phyloP scores from a whole-genome alignment of 2,888 invertebrate species.

The Himalopsyche kuldschensis region DNA sequence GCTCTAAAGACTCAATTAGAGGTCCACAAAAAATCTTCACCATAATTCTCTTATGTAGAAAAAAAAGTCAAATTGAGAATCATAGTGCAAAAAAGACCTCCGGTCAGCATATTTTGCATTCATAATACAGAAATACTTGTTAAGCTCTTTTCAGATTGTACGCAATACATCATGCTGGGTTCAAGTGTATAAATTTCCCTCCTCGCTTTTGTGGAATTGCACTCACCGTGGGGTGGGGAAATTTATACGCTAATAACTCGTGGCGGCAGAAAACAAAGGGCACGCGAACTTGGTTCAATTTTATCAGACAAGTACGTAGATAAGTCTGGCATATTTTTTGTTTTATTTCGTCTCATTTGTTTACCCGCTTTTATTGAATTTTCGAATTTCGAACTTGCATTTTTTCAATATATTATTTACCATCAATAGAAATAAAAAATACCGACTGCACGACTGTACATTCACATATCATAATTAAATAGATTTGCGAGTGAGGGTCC shows the following conservation, averaged over 20 bases:
- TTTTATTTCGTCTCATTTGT: neutral
- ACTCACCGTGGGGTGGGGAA: neutral
- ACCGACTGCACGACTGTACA: neutral
- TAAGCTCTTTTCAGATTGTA: neutral
- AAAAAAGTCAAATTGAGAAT: neutral
- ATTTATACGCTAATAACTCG: neutral
- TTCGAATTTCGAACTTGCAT: neutral
- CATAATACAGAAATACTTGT: neutral
- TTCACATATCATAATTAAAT: too few relatives aligned
- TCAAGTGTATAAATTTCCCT: neutral
- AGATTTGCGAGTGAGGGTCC: too few relatives aligned
- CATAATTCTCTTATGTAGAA: too few relatives aligned
- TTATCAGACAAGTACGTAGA: neutral
- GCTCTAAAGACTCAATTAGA: too few relatives aligned
- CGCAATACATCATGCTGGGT: neutral
- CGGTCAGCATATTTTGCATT: neutral
- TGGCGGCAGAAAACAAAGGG: neutral
- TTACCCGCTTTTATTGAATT: neutral
- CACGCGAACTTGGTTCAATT: neutral
- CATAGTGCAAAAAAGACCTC: neutral
- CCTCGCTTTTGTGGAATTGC: neutral
- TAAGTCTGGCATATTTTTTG: neutral
- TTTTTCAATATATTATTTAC: neutral
- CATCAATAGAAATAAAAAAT: too few relatives aligned
- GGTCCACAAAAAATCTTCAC: too few relatives aligned